phyloP scores from a whole-genome alignment of 2,888 invertebrate species.

The Dynastes tityus region DNA sequence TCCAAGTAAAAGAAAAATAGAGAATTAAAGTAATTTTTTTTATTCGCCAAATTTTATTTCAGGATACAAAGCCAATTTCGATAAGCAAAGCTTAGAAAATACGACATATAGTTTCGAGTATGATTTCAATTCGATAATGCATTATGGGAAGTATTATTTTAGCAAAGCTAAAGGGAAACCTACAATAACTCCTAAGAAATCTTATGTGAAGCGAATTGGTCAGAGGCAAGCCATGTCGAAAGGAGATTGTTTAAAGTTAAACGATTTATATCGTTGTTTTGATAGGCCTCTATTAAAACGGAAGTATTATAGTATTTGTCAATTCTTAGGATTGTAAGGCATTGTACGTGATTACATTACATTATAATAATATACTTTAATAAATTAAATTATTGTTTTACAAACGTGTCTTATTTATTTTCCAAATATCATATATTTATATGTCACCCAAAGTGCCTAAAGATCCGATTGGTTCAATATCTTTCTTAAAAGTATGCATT shows the following conservation, averaged over 20 bases:
- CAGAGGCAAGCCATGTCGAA: conserved; percentile 78
- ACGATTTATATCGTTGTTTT: conserved; percentile 78
- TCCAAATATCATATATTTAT: conserved; percentile 3
- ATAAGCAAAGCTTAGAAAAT: conserved; percentile 77
- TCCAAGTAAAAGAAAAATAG: conserved; percentile 70
- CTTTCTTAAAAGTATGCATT: conserved; percentile 54
- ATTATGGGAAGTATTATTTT: conserved; percentile 81
- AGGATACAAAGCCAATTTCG: conserved; percentile 77
- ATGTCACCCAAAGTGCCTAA: background rate
- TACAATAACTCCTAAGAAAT: conserved; percentile 76
- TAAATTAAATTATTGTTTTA: too few species aligned
- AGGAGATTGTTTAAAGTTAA: conserved; percentile 80
- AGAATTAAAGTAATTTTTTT: background rate
- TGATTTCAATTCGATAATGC: conserved; percentile 86
- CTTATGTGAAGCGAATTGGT: conserved; percentile 73
- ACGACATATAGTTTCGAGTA: conserved; percentile 81
- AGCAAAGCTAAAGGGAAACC: conserved; percentile 76
- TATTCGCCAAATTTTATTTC: conserved; percentile 59
- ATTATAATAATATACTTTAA: too few species aligned
- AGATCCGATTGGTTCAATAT: conserved; percentile 54
- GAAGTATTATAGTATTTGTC: conserved; percentile 74
- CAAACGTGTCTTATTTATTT: too few species aligned
- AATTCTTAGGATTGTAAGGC: conserved; percentile 71
- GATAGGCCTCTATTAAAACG: conserved; percentile 69
- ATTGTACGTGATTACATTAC: too few species aligned